Percentiles rank a stretch among this genome's conserved stretches.
Conservation (phyloP, 2,113 vertebrate genomes). For the Siniperca knerii region DNA sequence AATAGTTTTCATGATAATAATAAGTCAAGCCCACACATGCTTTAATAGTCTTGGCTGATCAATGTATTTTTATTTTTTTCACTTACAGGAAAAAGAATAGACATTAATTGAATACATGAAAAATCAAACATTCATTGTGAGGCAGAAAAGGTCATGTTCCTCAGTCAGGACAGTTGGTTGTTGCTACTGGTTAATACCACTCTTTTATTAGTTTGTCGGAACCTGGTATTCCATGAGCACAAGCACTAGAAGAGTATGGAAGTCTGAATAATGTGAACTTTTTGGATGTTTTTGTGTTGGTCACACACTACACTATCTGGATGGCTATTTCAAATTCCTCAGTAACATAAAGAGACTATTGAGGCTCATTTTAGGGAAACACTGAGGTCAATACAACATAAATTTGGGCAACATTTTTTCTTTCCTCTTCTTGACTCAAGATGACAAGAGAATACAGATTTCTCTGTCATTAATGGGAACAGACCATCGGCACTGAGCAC, state of each 20-base stretch:
- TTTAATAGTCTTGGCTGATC: neutral
- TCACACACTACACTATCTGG: neutral
- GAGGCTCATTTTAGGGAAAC: neutral
- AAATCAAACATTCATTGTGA: neutral
- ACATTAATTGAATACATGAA: neutral
- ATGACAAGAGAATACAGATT: neutral
- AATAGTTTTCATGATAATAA: neutral
- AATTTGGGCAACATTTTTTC: neutral
- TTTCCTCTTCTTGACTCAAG: neutral
- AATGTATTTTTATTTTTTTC: neutral
- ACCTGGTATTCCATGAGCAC: too few species aligned
- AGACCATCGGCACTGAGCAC: neutral
- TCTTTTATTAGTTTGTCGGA: neutral
- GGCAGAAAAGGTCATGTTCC: neutral
- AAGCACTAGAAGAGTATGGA: neutral
- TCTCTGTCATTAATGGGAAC: neutral
- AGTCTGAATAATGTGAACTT: neutral
- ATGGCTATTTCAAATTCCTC: neutral
- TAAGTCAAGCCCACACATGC: neutral
- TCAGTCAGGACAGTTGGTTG: neutral
- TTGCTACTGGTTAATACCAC: neutral
- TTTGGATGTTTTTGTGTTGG: neutral
- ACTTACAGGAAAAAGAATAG: neutral
- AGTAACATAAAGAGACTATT: neutral
- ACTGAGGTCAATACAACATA: neutral